Evolutionary conservation across 1,140 invertebrate species (phyloP), one percentile per base, ranked within the genome.

Genomic region (Matsumurasca onukii): DNA sequence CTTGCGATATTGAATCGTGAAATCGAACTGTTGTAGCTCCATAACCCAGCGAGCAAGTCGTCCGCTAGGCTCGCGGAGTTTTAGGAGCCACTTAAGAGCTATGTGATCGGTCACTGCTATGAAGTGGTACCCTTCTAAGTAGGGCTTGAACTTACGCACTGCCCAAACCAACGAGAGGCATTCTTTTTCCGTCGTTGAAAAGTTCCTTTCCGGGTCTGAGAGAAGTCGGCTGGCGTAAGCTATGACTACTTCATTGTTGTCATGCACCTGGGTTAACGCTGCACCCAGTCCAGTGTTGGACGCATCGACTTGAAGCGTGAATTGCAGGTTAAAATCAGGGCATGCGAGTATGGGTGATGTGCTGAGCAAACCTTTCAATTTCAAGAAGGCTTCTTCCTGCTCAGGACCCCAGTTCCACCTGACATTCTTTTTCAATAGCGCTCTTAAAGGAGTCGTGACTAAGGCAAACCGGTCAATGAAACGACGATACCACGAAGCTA

Each of bases 381-480:
- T 63, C 0, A 76, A 51, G 70, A 71, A 69, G 1, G 69, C 52
- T 12, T 39, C 29, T 30, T 70, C 67, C 17, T 69, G 67, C n/a
- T 29, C n/a, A 15, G 15, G 17, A 25, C 45, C 31, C 70, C 70
- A 71, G 1, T 63, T 66, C 27, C 71, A 71, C 24, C 70, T 70
- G 12, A 69, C 72, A 55, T 74, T 72, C 49, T 75, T 77, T 31
- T 69, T 73, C 2, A 76, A 29, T 1, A 78, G 66, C 12, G 70
- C 67, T 3, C 72, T 77, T 5, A 81, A 66, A 1, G 75, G 75
- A 9, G 79, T 15, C 70, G 66, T 48, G 12, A 66, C 67, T 77
- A 75, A 3, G 72, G 72, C 1, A 77, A 76, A 62, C 80, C 76
- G 0, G 75, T 75, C 12, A 69, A 51, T 0, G 83, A 63, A 3